A percentile compares a stretch with the other conserved stretches of the same genome.
These are phyloP conservation scores for Mus musculus DNA, from an alignment of 2,113 vertebrate species.

Conservation along the genomic window GRCm39 chr2:37889001-37889500, in stretches of 20 bases:
- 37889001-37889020: slow-evolving; percentile 42
- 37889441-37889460: background rate
- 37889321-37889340: background rate
- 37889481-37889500: background rate
- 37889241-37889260: slow-evolving; percentile 7
- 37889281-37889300: slow-evolving; percentile 27
- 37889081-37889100: background rate
- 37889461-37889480: background rate
- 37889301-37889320: background rate
- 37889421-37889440: background rate
- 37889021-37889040: background rate
- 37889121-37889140: background rate
- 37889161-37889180: background rate
- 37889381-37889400: background rate
- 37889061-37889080: background rate
- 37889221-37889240: background rate
- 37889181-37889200: background rate
- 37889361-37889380: background rate
- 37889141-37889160: background rate
- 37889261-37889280: background rate
- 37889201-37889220: slow-evolving; percentile 47
- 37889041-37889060: slow-evolving; percentile 40
- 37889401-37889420: background rate
- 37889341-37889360: background rate
- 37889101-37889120: slow-evolving; percentile 43